Conservation (phyloP, 2,888 invertebrate genomes). For the Congeria kusceri region DNA sequence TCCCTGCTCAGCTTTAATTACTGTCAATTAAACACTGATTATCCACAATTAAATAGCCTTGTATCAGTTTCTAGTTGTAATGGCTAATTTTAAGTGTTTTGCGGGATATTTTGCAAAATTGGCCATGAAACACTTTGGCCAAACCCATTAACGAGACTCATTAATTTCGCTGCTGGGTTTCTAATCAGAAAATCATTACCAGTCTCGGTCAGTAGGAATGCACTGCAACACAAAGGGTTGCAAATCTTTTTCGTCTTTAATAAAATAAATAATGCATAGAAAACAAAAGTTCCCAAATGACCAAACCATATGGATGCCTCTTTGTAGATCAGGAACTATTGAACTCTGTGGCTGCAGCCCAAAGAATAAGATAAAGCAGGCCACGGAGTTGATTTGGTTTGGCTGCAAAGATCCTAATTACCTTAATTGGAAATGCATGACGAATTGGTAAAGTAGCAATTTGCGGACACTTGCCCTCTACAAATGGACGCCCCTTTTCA, state of each 20-base stretch:
- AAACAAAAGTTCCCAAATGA: conserved; percentile 36
- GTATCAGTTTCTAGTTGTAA: neutral
- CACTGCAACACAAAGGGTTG: conserved; percentile 27
- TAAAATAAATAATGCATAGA: conserved; percentile 38
- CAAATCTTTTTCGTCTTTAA: conserved; percentile 30
- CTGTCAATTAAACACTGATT: neutral
- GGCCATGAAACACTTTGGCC: conserved; percentile 23
- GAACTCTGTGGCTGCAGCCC: too few relatives aligned
- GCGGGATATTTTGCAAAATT: conserved; percentile 23
- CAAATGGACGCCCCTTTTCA: neutral
- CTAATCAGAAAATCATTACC: conserved; percentile 48
- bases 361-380: too few relatives aligned
- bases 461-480: conserved; percentile 7
- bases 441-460: conserved; percentile 37
- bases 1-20: conserved; percentile 3
- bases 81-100: conserved; percentile 6
- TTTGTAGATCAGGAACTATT: conserved; percentile 24
- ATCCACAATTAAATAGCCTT: neutral
- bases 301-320: conserved; percentile 48
- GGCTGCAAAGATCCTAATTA: conserved; percentile 18
- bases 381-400: too few relatives aligned
- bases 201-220: conserved; percentile 33
- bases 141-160: conserved; percentile 26
- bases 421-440: conserved; percentile 42
- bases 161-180: conserved; percentile 25